Percentiles rank a stretch among this genome's conserved stretches.
Evolutionary conservation across 2,797 vertebrate genomes (phyloP).

Genomic region (Phaenicophaeus curvirostris): DNA sequence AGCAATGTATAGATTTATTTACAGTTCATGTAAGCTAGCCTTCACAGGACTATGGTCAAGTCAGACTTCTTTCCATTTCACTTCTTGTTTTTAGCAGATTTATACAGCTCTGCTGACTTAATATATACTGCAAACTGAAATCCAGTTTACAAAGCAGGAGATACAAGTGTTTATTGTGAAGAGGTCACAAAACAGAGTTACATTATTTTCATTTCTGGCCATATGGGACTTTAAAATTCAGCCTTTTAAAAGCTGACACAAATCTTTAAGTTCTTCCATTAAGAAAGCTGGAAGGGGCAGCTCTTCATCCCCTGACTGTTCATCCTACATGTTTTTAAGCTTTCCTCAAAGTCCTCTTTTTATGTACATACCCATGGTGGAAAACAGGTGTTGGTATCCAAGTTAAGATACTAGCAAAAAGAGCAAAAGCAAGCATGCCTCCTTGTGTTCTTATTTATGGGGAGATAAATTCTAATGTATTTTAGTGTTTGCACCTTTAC

Average conservation of each 20-base stretch:
- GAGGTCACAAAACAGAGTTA: background rate
- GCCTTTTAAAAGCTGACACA: background rate
- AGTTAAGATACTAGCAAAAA: background rate
- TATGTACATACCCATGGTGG: background rate
- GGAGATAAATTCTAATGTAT: background rate
- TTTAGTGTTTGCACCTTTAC: background rate
- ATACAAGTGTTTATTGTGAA: background rate
- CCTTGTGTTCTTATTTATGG: background rate
- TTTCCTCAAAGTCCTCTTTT: background rate
- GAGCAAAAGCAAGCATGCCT: background rate
- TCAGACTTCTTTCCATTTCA: conserved; percentile 27
- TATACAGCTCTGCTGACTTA: conserved; percentile 27
- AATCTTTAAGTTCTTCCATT: background rate
- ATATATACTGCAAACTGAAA: conserved; percentile 9
- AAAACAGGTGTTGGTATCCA: background rate
- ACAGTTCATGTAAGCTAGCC: background rate
- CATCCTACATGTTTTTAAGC: background rate
- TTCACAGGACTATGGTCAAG: background rate
- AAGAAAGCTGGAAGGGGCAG: background rate
- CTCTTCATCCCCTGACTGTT: background rate
- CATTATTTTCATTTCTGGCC: conserved; percentile 7
- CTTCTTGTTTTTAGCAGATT: background rate
- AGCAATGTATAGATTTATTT: background rate
- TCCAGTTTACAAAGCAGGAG: conserved; percentile 14
- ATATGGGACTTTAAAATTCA: background rate